Conservation (phyloP, 1,140 invertebrate species). For the Zophobas atratus region DNA sequence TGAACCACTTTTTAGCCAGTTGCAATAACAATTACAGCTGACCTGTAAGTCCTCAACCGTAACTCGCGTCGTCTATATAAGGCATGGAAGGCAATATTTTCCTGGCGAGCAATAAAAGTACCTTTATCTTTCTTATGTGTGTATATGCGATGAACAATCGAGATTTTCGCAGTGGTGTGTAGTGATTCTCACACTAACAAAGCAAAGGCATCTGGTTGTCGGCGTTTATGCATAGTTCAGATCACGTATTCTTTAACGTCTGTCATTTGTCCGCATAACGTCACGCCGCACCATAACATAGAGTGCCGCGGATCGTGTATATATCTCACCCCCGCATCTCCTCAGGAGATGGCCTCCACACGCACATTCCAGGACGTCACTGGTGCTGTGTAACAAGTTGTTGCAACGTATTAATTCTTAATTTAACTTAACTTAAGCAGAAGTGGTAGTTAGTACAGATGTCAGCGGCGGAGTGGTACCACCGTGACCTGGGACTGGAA, state of each 20-base stretch:
- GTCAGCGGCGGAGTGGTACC: neutral
- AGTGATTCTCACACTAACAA: constrained; percentile 54
- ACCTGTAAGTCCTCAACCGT: constrained; percentile 18
- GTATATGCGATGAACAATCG: constrained; percentile 36
- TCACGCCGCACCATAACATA: constrained; percentile 58
- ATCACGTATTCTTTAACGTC: constrained; percentile 61
- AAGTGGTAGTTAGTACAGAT: neutral
- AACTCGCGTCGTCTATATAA: constrained; percentile 27
- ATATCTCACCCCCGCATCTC: constrained; percentile 59
- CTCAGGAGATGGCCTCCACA: constrained; percentile 51
- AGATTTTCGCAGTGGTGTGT: constrained; percentile 33
- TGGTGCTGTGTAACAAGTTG: constrained; percentile 41
- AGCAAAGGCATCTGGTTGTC: constrained; percentile 50
- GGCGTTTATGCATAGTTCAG: constrained; percentile 60
- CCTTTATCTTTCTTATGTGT: constrained; percentile 39
- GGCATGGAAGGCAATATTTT: constrained; percentile 30
- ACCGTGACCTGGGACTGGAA: neutral
- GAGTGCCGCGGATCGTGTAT: constrained; percentile 56
- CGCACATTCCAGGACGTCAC: constrained; percentile 57
- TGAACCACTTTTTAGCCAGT: neutral
- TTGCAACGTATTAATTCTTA: constrained; percentile 30
- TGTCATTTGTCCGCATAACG: constrained; percentile 61
- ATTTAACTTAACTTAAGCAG: neutral
- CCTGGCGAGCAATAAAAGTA: constrained; percentile 31
- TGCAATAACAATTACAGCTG: constrained; percentile 34